Evolutionary conservation across 92 coral and sea anemone species (phyloP), one percentile per base, ranked within the genome.

Genomic region (Epizoanthus fatuus): DNA sequence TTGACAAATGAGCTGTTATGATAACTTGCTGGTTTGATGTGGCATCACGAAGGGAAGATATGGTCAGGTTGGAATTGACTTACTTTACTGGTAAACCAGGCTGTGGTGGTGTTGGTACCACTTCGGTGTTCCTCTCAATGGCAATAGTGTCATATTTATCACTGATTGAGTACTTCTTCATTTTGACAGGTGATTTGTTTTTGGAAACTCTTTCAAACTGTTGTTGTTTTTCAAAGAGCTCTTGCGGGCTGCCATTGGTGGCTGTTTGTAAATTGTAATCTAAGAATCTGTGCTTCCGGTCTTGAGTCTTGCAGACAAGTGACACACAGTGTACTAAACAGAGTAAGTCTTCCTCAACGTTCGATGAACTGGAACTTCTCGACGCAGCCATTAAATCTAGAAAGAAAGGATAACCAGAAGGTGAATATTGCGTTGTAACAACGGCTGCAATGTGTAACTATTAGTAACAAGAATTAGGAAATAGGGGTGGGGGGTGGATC

Each of bases 321-420:
- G 75, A 69, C n/a, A 69, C 75, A 69, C n/a, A 69, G 9, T 69
- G 75, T 7, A 69, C 75, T 16, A 4, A 69, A 69, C 75, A 69
- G 19, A 69, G 55, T 32, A 69, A 29, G 22, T 35, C 75, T 69
- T 69, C 52, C 20, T 29, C 2, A 69, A 20, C 5, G 22, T 60
- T 60, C 2, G 66, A 60, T 60, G 66, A 16, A 60, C 29, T 60
- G 19, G 66, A 16, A 60, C 29, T 60, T 5, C 29, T 37, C 7
- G 37, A 60, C 5, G 66, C 66, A 60, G 7, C 66, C 66, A 60
- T 60, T 20, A 20, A 4, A 20, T 60, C 37, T 60, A 16, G 25
- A 12, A 2, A n/a, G n/a, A 29, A 20, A 60, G 12, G 8, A 10
- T 22, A 60, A 5, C 25, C 25, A 22, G 25, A 22, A 22, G 25